Percentiles rank a stretch among this genome's conserved stretches.
Evolutionary conservation across 2,113 vertebrate species (phyloP).

Genomic region (Podiceps cristatus): DNA sequence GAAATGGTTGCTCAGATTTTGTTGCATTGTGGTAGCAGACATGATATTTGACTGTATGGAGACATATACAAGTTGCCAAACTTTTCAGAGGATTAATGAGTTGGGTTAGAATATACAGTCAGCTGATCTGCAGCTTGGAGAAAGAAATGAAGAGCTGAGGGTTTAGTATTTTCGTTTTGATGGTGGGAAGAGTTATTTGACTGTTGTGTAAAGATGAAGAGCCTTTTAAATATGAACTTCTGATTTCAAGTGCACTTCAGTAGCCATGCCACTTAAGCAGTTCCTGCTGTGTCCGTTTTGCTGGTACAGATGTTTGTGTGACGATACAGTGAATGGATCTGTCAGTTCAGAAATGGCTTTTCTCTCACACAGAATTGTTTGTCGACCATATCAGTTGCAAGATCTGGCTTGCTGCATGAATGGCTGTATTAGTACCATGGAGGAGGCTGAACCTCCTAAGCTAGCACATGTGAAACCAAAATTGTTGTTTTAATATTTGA

Average conservation of each 20-base stretch:
- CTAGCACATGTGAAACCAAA: neutral
- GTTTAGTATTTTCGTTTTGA: neutral
- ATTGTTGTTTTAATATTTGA: neutral
- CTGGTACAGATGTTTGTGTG: constrained; percentile 31
- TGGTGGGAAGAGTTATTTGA: neutral
- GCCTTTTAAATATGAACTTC: constrained; percentile 24
- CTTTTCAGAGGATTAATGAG: neutral
- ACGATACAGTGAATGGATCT: neutral
- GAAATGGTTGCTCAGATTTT: neutral
- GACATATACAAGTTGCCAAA: neutral
- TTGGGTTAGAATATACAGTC: neutral
- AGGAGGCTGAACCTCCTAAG: neutral
- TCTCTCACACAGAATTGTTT: neutral
- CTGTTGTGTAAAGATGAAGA: neutral
- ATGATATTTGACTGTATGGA: neutral
- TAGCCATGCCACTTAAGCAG: neutral
- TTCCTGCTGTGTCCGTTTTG: constrained; percentile 25
- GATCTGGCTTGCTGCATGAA: neutral
- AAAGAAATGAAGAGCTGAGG: neutral
- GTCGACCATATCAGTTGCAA: rapidly evolving
- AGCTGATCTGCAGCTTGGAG: neutral
- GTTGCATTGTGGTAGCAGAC: neutral
- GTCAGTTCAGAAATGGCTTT: neutral
- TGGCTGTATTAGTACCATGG: neutral
- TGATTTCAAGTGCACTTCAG: constrained; percentile 55